Evolutionary conservation across 2,888 invertebrate species (phyloP).

Genomic region (Eilema caniola): DNA sequence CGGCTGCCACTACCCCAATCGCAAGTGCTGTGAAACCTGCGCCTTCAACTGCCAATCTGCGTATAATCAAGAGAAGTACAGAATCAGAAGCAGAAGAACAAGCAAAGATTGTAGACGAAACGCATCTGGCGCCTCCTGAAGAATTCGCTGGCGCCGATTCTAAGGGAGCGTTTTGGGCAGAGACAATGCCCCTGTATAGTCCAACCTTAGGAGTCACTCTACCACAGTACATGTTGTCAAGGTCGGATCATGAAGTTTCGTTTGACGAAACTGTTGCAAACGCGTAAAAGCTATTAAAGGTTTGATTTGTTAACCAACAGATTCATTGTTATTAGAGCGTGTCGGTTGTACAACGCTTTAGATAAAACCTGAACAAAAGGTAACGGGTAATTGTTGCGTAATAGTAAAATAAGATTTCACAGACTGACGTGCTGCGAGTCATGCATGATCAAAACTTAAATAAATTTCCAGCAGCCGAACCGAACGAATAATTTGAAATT

Average conservation of each 20-base stretch:
- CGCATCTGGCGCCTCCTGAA: conserved; percentile 78
- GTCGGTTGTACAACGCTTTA: conserved; percentile 75
- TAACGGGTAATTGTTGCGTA: conserved; percentile 77
- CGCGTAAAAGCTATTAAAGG: conserved; percentile 69
- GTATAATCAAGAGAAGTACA: conserved; percentile 73
- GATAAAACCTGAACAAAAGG: conserved; percentile 72
- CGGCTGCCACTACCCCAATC: conserved; percentile 64
- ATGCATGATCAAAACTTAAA: conserved; percentile 54
- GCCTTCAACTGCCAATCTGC: conserved; percentile 39
- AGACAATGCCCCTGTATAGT: conserved; percentile 89
- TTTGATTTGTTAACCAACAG: conserved; percentile 72
- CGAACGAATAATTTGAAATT: conserved; percentile 48
- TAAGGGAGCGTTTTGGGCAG: conserved; percentile 89
- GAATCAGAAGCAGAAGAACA: conserved; percentile 69
- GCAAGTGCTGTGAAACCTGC: conserved; percentile 53
- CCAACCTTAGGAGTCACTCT: conserved; percentile 88
- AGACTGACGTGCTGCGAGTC: conserved; percentile 60
- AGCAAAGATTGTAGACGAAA: conserved; percentile 70
- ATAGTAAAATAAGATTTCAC: conserved; percentile 75
- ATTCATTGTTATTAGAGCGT: conserved; percentile 80
- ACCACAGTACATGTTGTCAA: conserved; percentile 90
- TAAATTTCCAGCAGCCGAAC: conserved; percentile 51
- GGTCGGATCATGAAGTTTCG: conserved; percentile 89
- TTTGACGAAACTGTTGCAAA: conserved; percentile 87
- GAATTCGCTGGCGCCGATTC: conserved; percentile 86